Evolutionary conservation across 2,888 invertebrate genomes (phyloP), one percentile per base, ranked within the genome.

Genomic region (Bimastos eiseni): DNA sequence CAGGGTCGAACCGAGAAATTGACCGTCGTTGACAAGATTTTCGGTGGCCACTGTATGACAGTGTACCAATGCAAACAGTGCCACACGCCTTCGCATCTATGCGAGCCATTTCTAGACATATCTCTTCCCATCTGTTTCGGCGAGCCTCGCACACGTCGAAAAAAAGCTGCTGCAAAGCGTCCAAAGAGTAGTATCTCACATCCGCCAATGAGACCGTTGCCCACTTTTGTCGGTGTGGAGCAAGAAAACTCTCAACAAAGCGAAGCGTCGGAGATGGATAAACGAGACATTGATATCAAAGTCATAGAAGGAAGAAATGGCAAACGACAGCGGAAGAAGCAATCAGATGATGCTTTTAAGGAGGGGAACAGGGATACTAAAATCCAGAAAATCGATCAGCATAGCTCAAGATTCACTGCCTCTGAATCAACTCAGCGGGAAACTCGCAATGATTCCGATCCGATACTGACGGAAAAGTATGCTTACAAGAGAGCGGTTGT

Each of bases 51-150:
- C 37, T 36, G 8, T 34, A 86, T 86, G 37, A 86, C 86, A 19
- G 86, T 86, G 24, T 86, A 86, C 34, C 1, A 3, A 8, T 86
- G 86, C 36, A 1, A 86, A 36, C 13, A 33, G 6, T 86, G 86
- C 24, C 36, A 17, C 19, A 86, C 34, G 11, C 86, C 34, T 36
- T 13, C 21, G 19, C 86, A 86, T 86, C 24, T 86, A 24, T 34
- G 34, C 36, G 86, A 86, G 11, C 86, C 86, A 36, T 86, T 34
- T 86, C 86, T 86, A 21, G 86, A 86, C 86, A 86, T 86, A 36
- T 86, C 86, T 34, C 86, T 86, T 86, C 86, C 86, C 8, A 37
- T 86, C 36, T n/a, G 34, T 86, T 86, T 8, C 1, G n/a, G 70
- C 1, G n/a, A 1, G 30, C 0, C 70, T 0, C 8, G n/a, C 11